Percentiles rank a stretch among this genome's conserved stretches.
Conservation (phyloP, 2,113 vertebrate genomes). For the Buteo buteo region DNA sequence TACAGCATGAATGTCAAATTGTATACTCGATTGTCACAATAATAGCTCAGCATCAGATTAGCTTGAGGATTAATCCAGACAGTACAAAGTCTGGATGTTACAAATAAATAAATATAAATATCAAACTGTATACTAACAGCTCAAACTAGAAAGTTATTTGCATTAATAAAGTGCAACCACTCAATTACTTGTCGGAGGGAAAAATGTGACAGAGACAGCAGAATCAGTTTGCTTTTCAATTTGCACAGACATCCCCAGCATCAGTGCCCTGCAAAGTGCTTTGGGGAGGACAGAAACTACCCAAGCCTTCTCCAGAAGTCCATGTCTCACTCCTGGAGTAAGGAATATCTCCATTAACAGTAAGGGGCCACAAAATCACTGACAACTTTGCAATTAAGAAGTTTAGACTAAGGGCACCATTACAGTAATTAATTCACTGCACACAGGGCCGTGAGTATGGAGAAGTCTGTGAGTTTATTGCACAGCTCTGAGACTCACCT, state of each 20-base stretch:
- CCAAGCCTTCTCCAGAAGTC: not conserved
- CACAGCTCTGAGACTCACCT: not conserved
- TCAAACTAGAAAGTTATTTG: not conserved
- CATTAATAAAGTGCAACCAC: conserved; percentile 31
- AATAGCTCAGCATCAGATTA: conserved; percentile 50
- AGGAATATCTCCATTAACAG: not conserved
- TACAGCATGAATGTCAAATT: conserved; percentile 51
- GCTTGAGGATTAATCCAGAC: conserved; percentile 9
- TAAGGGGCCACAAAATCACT: not conserved
- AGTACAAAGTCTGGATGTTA: conserved; percentile 19
- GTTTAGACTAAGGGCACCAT: not conserved
- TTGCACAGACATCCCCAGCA: not conserved
- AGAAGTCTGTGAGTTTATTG: not conserved
- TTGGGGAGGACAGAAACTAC: not conserved
- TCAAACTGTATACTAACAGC: not conserved
- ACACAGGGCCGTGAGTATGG: not conserved
- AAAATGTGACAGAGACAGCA: not conserved
- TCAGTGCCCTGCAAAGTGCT: not conserved
- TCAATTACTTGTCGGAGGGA: not conserved
- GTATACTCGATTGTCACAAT: conserved; percentile 46
- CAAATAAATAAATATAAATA: conserved; percentile 47
- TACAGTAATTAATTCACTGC: not conserved
- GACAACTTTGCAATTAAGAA: not conserved
- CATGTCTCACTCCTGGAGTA: not conserved
- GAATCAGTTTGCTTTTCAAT: not conserved